phyloP scores from a whole-genome alignment of 2,888 invertebrate species.

The Atherix ibis region DNA sequence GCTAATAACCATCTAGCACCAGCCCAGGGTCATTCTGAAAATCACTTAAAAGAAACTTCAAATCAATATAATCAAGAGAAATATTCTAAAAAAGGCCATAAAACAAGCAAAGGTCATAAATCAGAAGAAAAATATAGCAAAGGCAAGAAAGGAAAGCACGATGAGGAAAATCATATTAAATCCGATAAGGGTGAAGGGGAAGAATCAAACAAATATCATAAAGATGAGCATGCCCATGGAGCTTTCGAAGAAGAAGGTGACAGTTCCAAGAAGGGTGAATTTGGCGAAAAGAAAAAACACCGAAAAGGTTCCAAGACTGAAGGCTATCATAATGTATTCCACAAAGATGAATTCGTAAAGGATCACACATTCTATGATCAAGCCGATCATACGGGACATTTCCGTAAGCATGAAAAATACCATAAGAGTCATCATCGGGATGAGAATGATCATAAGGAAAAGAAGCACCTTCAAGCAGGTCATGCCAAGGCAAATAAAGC shows the following conservation, averaged over 20 bases:
- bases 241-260: conserved; percentile 3
- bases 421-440: conserved; percentile 57
- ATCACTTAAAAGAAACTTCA: neutral
- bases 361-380: conserved; percentile 81
- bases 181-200: conserved; percentile 3
- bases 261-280: conserved; percentile 5
- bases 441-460: conserved; percentile 58
- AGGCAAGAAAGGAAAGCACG: conserved; percentile 6
- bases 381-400: conserved; percentile 61
- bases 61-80: neutral
- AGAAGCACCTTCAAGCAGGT: conserved; percentile 56
- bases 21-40: no score
- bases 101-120: conserved; percentile 5
- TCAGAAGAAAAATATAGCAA: conserved; percentile 6
- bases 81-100: conserved; percentile 5
- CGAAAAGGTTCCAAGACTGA: conserved; percentile 65
- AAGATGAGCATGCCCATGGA: conserved; percentile 49
- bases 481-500: conserved; percentile 57
- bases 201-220: conserved; percentile 37
- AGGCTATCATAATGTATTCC: conserved; percentile 68
- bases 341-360: conserved; percentile 74
- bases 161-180: conserved; percentile 4
- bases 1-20: no score
- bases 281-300: conserved; percentile 57
- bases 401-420: conserved; percentile 56